Conservation (phyloP, 2,888 invertebrate species). For the Apamea crenata region DNA sequence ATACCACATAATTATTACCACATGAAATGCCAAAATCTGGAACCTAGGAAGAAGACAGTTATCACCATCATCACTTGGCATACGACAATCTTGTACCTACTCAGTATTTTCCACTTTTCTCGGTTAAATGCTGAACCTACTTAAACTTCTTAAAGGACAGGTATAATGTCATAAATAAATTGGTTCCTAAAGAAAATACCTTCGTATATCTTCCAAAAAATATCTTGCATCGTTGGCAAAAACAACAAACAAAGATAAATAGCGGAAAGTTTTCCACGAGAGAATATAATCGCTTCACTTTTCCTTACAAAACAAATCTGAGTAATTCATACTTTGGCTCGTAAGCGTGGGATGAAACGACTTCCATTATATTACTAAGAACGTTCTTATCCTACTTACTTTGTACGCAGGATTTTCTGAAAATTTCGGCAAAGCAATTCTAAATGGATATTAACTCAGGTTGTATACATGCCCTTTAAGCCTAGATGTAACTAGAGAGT, state of each 20-base stretch:
- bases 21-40: not conserved
- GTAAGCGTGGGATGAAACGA: constrained; percentile 43
- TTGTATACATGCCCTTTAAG: not conserved
- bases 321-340: constrained; percentile 53
- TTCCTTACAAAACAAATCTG: constrained; percentile 57
- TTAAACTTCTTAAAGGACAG: constrained; percentile 14
- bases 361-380: constrained; percentile 34
- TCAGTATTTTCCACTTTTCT: constrained; percentile 6
- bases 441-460: not conserved
- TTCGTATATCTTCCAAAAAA: constrained; percentile 41
- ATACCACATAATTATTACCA: not conserved
- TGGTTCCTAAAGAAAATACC: constrained; percentile 42
- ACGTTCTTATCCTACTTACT: constrained; percentile 37
- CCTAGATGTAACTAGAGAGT: not conserved
- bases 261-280: constrained; percentile 48
- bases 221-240: constrained; percentile 33
- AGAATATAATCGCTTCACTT: constrained; percentile 59
- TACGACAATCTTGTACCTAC: not conserved
- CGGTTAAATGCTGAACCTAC: not conserved
- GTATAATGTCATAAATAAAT: constrained; percentile 34
- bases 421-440: constrained; percentile 3
- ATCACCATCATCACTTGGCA: not conserved
- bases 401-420: constrained; percentile 13
- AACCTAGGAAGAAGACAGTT: not conserved
- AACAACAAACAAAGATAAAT: constrained; percentile 61